Conservation (phyloP, 2,113 vertebrate species). For the Coturnix japonica region DNA sequence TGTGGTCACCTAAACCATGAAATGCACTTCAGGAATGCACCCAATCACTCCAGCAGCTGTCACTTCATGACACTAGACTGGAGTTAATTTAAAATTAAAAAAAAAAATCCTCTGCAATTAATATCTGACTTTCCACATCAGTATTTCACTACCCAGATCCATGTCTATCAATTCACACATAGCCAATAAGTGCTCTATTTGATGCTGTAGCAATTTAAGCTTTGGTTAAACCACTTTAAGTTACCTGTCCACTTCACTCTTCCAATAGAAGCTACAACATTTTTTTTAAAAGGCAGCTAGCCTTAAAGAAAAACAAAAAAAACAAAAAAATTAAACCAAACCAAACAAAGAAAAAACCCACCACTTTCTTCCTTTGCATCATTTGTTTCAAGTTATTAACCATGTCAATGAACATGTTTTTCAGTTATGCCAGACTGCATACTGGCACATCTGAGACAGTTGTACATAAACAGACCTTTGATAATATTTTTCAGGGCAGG, state of each 20-base stretch:
- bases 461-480: neutral
- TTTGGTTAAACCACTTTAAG: neutral
- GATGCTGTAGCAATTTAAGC: neutral
- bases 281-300: neutral
- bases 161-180: neutral
- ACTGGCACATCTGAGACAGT: neutral
- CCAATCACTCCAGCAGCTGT: neutral
- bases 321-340: too few species aligned
- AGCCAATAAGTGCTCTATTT: neutral
- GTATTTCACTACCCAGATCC: neutral
- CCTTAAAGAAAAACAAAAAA: too few species aligned
- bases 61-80: neutral
- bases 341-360: too few species aligned
- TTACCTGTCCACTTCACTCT: neutral
- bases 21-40: neutral
- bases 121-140: neutral
- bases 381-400: neutral
- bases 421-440: neutral
- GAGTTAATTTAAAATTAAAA: neutral
- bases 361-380: neutral
- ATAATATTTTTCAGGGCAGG: neutral
- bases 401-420: neutral
- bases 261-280: neutral
- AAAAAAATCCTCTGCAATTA: neutral
- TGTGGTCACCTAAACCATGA: neutral